Evolutionary conservation across 2,113 vertebrate species (phyloP).

Genomic region (Tragelaphus buxtoni): DNA sequence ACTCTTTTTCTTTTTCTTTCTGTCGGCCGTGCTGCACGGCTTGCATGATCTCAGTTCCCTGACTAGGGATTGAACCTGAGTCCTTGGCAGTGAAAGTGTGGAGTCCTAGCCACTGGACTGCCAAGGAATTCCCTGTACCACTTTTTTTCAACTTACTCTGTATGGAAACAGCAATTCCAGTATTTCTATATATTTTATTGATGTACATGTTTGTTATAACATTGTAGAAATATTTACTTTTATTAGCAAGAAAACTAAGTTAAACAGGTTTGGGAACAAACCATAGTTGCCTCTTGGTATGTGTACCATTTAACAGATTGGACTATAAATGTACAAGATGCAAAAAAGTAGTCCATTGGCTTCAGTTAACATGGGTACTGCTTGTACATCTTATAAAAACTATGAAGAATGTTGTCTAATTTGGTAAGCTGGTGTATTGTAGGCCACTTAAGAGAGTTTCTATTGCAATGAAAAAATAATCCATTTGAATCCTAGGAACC

Average conservation of each 20-base stretch:
- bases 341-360: not conserved
- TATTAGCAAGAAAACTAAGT: not conserved
- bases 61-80: accelerated
- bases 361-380: not conserved
- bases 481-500: not conserved
- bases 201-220: not conserved
- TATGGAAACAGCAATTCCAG: not conserved
- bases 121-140: not conserved
- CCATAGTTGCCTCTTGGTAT: not conserved
- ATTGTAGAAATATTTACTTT: not conserved
- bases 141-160: not conserved
- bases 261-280: not conserved
- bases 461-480: not conserved
- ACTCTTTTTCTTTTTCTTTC: not conserved
- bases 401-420: not conserved
- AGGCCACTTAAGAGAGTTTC: not conserved
- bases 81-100: not conserved
- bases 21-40: not conserved
- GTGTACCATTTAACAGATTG: not conserved
- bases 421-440: not conserved
- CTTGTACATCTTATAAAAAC: not conserved
- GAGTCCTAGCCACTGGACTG: not conserved
- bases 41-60: not conserved
- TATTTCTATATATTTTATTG: not conserved
- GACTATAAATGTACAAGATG: not conserved